These are phyloP conservation scores for Drosophila eohydei DNA, from an alignment of 2,888 invertebrate species.

Conservation along the genomic window DNA sequence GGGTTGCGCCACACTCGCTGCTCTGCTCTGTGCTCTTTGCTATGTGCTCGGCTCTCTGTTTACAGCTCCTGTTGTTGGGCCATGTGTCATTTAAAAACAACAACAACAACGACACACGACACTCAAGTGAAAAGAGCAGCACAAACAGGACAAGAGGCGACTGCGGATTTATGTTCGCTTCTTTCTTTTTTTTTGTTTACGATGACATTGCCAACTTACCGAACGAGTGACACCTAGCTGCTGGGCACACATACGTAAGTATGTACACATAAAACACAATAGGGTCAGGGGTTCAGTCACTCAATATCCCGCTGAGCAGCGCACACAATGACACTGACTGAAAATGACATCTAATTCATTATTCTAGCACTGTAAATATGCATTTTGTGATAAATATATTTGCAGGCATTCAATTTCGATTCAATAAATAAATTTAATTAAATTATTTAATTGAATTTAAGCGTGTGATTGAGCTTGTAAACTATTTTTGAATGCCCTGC, in stretches of 20 bases:
- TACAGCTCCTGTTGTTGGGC: conserved; percentile 31
- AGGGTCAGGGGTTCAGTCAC: conserved; percentile 27
- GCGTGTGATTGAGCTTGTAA: background rate
- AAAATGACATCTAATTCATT: conserved; percentile 5
- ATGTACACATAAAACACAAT: conserved; percentile 7
- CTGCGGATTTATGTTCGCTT: conserved; percentile 35
- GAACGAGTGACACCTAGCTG: conserved; percentile 57
- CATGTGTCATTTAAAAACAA: conserved; percentile 61
- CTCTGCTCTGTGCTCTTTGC: background rate
- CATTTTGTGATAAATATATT: background rate
- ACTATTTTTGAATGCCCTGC: background rate
- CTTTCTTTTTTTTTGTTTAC: conserved; percentile 45
- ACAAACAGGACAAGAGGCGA: conserved; percentile 23
- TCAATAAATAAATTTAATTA: background rate
- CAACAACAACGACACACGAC: background rate
- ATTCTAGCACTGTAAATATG: background rate
- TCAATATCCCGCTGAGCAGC: conserved; percentile 27
- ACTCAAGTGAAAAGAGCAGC: conserved; percentile 42
- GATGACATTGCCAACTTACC: conserved; percentile 63
- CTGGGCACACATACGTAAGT: conserved; percentile 4
- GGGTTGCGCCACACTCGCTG: conserved; percentile 14
- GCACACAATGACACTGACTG: conserved; percentile 22
- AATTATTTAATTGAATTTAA: background rate
- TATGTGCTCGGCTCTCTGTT: conserved; percentile 10
- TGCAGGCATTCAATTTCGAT: background rate